Evolutionary conservation across 2,888 invertebrate genomes (phyloP), one percentile per base, ranked within the genome.

Genomic region (Ophioninae sp.): DNA sequence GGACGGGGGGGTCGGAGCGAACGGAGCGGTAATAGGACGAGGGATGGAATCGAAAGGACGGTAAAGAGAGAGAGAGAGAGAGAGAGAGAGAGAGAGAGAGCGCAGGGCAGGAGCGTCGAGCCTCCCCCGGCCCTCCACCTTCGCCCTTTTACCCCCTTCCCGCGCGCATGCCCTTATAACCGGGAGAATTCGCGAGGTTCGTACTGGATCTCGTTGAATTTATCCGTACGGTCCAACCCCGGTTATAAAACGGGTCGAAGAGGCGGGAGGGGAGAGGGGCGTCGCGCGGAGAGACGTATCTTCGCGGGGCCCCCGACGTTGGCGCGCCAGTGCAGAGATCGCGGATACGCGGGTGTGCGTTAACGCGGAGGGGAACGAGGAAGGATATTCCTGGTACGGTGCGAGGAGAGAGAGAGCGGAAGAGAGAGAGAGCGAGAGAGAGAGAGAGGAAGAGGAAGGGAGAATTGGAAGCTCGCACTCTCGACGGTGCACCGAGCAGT

Each of bases 121-220:
- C n/a, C n/a, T n/a, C n/a, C n/a, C n/a, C n/a, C n/a, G n/a, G n/a
- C n/a, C n/a, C n/a, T n/a, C n/a, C n/a, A n/a, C n/a, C n/a, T n/a
- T n/a, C n/a, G n/a, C n/a, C n/a, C n/a, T n/a, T n/a, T 64, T 61
- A 50, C 68, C 73, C 79, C 68, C 77, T 59, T 67, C 50, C 74
- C 78, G 78, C 81, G 83, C 83, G 85, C 85, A 79, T 83, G 82
- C 75, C 78, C 81, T 74, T 62, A 37, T 75, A 79, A 75, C 78
- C 68, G 62, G 68, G 39, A 65, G 80, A 74, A 78, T 75, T 65
- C 57, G 50, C 80, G 74, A 64, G 80, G 59, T 67, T 70, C 81
- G n/a, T 72, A 39, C 79, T 62, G 73, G 76, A 70, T 73, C 50
- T n/a, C 30, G 44, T 67, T 69, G 37, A 72, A 79, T 82, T 56